Evolutionary conservation across 2,113 vertebrate genomes (phyloP).

Genomic region (Rhizomys pruinosus): DNA sequence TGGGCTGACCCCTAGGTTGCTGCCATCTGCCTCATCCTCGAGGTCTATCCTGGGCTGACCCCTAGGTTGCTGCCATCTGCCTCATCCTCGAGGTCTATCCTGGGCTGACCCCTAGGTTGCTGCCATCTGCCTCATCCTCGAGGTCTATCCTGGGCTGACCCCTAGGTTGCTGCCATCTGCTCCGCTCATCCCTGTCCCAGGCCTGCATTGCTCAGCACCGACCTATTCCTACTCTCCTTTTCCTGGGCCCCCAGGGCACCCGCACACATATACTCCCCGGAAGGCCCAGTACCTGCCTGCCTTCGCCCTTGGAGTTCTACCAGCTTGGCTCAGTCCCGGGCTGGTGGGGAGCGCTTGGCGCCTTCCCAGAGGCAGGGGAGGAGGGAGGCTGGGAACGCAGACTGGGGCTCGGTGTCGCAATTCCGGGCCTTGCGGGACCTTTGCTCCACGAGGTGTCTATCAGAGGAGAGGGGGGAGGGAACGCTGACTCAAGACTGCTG

Average conservation of each 20-base stretch:
- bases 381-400: slow-evolving; percentile 72
- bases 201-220: neutral
- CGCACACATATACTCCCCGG: neutral
- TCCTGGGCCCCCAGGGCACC: neutral
- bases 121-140: neutral
- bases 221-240: neutral
- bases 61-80: neutral
- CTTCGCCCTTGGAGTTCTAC: slow-evolving; percentile 23
- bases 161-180: neutral
- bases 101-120: too few species aligned
- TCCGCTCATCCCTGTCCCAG: neutral
- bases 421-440: slow-evolving; percentile 68
- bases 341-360: slow-evolving; percentile 61
- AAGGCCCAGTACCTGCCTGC: slow-evolving; percentile 60
- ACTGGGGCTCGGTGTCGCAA: slow-evolving; percentile 70
- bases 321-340: slow-evolving; percentile 9
- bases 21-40: neutral
- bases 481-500: slow-evolving; percentile 64
- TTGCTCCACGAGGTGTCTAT: slow-evolving; percentile 76
- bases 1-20: neutral
- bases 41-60: neutral
- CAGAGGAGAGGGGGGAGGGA: slow-evolving; percentile 55
- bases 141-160: too few species aligned
- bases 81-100: too few species aligned
- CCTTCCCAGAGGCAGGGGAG: slow-evolving; percentile 63